Percentiles rank a stretch among this genome's conserved stretches.
Conservation (phyloP, 2,888 invertebrate species). For the Mimumesa dahlbomi region DNA sequence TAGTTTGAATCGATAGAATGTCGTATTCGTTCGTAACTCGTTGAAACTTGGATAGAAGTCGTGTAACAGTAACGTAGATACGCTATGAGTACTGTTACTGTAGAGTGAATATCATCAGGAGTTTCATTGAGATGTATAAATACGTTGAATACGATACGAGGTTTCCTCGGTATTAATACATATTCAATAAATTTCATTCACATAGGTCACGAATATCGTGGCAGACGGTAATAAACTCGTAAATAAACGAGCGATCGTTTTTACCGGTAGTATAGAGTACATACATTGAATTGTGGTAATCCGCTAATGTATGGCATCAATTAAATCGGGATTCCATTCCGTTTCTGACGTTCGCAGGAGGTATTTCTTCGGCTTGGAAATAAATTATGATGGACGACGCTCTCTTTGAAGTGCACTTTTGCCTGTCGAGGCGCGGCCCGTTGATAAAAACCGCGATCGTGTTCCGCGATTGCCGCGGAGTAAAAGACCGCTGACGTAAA, state of each 20-base stretch:
- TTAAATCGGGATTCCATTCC: slow-evolving; percentile 50
- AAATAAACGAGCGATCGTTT: slow-evolving; percentile 30
- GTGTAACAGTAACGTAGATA: too few relatives aligned
- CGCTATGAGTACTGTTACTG: too few relatives aligned
- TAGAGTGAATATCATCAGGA: too few relatives aligned
- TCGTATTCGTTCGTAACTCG: neutral
- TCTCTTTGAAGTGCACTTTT: slow-evolving; percentile 21
- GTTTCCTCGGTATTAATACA: too few relatives aligned
- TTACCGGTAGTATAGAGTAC: slow-evolving; percentile 6
- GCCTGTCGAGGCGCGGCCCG: neutral
- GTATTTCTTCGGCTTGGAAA: slow-evolving; percentile 26
- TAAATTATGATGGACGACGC: slow-evolving; percentile 40
- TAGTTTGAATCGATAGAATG: too few relatives aligned
- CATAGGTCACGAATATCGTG: slow-evolving; percentile 30
- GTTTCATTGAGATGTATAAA: neutral
- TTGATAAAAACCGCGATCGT: slow-evolving; percentile 28
- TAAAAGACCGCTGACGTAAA: slow-evolving; percentile 1
- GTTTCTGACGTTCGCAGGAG: slow-evolving; percentile 18
- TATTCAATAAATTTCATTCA: slow-evolving; percentile 45
- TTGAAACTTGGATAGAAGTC: too few relatives aligned
- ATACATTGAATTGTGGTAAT: slow-evolving; percentile 54
- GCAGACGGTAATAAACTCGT: slow-evolving; percentile 34
- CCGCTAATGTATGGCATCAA: slow-evolving; percentile 60
- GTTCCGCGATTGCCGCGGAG: slow-evolving; percentile 4
- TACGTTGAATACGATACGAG: too few relatives aligned